These are phyloP conservation scores for Heliconius aoede DNA, from an alignment of 2,888 invertebrate genomes.

Conservation along the genomic window DNA sequence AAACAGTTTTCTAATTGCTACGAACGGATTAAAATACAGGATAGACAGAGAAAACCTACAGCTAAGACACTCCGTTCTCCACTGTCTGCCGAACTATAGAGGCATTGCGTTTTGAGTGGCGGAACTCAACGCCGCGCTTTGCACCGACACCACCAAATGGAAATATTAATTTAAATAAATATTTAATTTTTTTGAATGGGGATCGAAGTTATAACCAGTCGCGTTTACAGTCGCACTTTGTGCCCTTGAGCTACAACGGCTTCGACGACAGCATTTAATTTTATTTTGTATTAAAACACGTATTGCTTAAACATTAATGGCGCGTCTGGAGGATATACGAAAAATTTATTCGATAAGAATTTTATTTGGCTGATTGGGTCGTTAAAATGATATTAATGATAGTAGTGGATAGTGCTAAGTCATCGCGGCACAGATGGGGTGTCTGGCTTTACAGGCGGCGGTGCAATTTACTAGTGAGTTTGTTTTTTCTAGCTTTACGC, in stretches of 20 bases:
- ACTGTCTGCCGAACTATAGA: too few species aligned
- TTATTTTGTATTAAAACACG: neutral
- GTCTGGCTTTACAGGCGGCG: neutral
- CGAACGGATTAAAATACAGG: conserved; percentile 8
- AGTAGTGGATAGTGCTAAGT: conserved; percentile 2
- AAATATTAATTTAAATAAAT: too few species aligned
- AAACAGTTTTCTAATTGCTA: conserved; percentile 21
- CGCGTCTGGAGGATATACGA: neutral
- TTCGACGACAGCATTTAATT: too few species aligned
- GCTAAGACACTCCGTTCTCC: too few species aligned
- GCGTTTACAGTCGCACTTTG: too few species aligned
- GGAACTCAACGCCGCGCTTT: too few species aligned
- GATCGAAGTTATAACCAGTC: too few species aligned
- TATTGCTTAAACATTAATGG: conserved; percentile 2
- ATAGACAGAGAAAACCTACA: too few species aligned
- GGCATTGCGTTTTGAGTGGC: too few species aligned
- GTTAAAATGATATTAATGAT: conserved; percentile 9
- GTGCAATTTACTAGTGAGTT: neutral
- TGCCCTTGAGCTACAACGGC: too few species aligned
- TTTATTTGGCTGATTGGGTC: conserved; percentile 6
- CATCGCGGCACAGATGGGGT: neutral
- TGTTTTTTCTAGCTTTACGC: neutral
- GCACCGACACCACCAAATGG: too few species aligned
- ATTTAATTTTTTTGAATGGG: too few species aligned
- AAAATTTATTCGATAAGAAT: conserved; percentile 2